Evolutionary conservation across 2,888 invertebrate species (phyloP).

Genomic region (Agrotis exclamationis): DNA sequence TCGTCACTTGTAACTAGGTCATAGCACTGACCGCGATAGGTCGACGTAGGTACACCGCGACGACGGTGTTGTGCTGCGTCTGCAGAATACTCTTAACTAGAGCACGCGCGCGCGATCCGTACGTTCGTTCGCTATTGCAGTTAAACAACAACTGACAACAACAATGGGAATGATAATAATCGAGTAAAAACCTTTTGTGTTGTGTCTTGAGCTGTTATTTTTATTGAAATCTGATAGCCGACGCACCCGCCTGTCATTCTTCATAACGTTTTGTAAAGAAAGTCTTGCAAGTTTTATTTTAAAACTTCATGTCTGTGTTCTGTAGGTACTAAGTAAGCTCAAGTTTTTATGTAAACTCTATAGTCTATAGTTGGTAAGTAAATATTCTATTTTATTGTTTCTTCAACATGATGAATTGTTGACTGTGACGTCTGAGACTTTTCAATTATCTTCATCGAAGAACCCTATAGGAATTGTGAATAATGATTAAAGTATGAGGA

Average conservation of each 20-base stretch:
- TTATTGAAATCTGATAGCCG: slow-evolving; percentile 63
- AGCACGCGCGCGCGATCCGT: too few species aligned
- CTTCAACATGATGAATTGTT: slow-evolving; percentile 27
- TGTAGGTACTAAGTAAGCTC: not conserved
- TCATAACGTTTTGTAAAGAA: slow-evolving; percentile 52
- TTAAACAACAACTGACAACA: too few species aligned
- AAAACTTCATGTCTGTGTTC: slow-evolving; percentile 30
- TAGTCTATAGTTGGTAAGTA: not conserved
- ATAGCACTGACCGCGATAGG: too few species aligned
- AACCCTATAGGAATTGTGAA: slow-evolving; percentile 11
- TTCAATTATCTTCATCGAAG: slow-evolving; percentile 36
- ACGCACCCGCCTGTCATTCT: slow-evolving; percentile 52
- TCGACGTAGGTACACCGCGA: too few species aligned
- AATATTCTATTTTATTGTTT: slow-evolving; percentile 26
- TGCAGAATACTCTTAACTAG: too few species aligned
- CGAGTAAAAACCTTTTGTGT: slow-evolving; percentile 48
- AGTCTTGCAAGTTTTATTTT: slow-evolving; percentile 51
- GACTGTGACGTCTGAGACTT: slow-evolving; percentile 16
- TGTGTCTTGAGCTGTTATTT: slow-evolving; percentile 57
- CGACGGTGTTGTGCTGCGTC: too few species aligned
- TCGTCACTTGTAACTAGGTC: too few species aligned
- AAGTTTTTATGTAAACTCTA: slow-evolving; percentile 9
- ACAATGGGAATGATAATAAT: slow-evolving; percentile 53
- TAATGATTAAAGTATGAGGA: slow-evolving; percentile 7
- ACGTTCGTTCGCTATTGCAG: too few species aligned